Percentiles rank a stretch among this genome's conserved stretches.
Evolutionary conservation across 1,140 invertebrate genomes (phyloP).

Genomic region (Drosophila yakuba): DNA sequence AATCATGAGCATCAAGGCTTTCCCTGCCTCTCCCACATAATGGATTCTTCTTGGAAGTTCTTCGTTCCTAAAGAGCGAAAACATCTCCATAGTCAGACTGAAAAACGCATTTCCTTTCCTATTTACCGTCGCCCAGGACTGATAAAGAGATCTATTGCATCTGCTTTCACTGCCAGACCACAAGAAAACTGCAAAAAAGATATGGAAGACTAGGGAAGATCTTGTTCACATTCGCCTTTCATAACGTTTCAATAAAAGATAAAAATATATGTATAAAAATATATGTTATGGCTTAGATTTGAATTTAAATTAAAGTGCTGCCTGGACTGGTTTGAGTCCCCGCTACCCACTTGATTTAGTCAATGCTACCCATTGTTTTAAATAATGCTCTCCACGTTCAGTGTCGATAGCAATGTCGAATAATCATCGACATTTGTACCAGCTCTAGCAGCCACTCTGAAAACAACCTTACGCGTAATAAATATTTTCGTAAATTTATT

Average conservation of each 20-base stretch:
- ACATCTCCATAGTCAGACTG: background rate
- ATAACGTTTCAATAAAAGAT: background rate
- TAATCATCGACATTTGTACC: background rate
- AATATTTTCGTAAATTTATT: constrained; percentile 32
- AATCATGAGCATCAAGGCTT: background rate
- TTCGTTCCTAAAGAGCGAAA: background rate
- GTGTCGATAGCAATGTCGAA: background rate
- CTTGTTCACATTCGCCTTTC: background rate
- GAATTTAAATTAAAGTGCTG: background rate
- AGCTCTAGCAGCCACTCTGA: background rate
- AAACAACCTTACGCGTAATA: constrained; percentile 19
- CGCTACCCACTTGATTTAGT: no score
- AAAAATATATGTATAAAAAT: no score
- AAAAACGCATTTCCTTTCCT: background rate
- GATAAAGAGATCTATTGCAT: background rate
- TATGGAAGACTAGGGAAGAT: background rate
- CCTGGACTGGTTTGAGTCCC: no score
- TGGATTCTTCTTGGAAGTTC: background rate
- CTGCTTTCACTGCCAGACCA: background rate
- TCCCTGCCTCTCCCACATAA: background rate
- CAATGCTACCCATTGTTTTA: background rate
- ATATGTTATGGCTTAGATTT: background rate
- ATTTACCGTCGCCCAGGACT: background rate
- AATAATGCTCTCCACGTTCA: background rate
- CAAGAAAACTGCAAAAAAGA: background rate